Percentiles rank a stretch among this genome's conserved stretches.
phyloP scores from a whole-genome alignment of 2,888 invertebrate genomes.

The Protophormia terraenovae region DNA sequence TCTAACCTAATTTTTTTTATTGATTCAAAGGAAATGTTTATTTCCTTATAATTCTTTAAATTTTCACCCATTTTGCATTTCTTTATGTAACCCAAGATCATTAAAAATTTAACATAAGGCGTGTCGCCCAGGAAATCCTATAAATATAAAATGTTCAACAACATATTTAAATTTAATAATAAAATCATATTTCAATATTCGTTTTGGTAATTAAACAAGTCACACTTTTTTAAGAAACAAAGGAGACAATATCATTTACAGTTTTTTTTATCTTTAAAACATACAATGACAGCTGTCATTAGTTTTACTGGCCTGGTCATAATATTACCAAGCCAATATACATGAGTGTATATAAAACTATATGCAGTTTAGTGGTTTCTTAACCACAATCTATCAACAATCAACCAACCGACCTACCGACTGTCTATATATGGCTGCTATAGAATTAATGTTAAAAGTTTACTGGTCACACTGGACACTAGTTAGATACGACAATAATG shows the following conservation, averaged over 20 bases:
- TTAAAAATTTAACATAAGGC: not conserved
- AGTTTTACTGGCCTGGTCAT: constrained; percentile 2
- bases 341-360: not conserved
- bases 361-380: constrained; percentile 65
- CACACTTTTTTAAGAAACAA: not conserved
- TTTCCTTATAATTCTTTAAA: not conserved
- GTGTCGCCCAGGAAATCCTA: not conserved
- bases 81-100: not conserved
- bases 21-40: too few relatives aligned
- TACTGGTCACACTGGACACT: constrained; percentile 23
- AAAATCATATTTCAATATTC: not conserved
- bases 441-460: constrained; percentile 13
- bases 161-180: not conserved
- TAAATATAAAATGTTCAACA: not conserved
- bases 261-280: not conserved
- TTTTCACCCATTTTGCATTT: not conserved
- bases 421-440: not conserved
- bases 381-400: constrained; percentile 58
- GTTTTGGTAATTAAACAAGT: not conserved
- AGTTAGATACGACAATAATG: not conserved
- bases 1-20: too few relatives aligned
- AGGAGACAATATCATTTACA: constrained; percentile 3
- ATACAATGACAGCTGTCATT: constrained; percentile 49
- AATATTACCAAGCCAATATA: not conserved
- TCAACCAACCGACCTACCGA: not conserved